Percentiles rank a stretch among this genome's conserved stretches.
Evolutionary conservation across 2,888 invertebrate genomes (phyloP).

Genomic region (Neoaliturus tenellus): DNA sequence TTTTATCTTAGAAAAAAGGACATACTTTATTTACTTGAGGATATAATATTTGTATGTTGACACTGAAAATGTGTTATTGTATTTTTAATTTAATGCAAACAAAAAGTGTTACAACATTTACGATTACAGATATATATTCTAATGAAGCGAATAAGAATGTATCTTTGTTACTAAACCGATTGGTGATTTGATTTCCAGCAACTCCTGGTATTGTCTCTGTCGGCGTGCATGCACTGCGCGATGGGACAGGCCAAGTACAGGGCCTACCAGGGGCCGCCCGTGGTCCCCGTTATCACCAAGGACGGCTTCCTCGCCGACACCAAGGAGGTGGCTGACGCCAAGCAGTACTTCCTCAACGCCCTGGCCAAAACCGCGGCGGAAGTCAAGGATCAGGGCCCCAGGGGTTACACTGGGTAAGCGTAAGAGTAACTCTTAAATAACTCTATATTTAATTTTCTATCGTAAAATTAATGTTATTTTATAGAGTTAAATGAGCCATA

Average conservation of each 20-base stretch:
- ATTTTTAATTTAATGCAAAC: too few species aligned
- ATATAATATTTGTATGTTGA: too few species aligned
- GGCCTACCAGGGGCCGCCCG: conserved; percentile 36
- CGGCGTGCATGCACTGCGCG: not conserved
- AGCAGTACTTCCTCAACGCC: conserved; percentile 35
- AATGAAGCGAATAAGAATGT: too few species aligned
- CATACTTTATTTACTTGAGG: too few species aligned
- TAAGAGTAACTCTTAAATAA: not conserved
- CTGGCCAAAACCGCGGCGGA: conserved; percentile 4
- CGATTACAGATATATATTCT: too few species aligned
- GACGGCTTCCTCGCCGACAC: conserved; percentile 42
- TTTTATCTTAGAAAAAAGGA: too few species aligned
- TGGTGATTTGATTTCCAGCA: not conserved
- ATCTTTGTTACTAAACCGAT: too few species aligned
- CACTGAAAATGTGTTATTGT: too few species aligned
- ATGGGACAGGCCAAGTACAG: conserved; percentile 17
- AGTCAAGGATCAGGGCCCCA: conserved; percentile 24
- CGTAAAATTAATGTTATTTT: too few species aligned
- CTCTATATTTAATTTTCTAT: too few species aligned
- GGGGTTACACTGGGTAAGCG: not conserved
- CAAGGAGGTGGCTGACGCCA: conserved; percentile 32
- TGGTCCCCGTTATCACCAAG: conserved; percentile 26
- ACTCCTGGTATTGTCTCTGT: not conserved
- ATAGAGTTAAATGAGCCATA: too few species aligned
- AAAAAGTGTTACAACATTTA: too few species aligned